Evolutionary conservation across 1,140 invertebrate species (phyloP), one percentile per base, ranked within the genome.

Genomic region (Drosophila sechellia): DNA sequence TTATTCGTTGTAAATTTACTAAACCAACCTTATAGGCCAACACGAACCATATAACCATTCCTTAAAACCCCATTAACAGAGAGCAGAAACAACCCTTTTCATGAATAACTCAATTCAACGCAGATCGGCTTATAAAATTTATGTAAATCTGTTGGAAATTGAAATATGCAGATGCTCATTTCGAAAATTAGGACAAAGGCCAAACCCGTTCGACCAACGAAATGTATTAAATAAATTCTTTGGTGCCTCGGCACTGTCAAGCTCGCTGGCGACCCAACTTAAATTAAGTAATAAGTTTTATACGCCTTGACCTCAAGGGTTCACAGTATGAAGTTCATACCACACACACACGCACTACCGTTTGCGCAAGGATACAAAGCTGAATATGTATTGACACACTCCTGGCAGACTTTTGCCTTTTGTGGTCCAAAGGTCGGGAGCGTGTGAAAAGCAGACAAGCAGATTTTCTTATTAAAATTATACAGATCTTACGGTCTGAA

Each of bases 281-380:
- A 89, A 89, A 89, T 89, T 80, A 89, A 89, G 84, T 89, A 89
- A 89, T 89, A 89, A 89, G 77, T 89, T 90, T 89, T 72, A 89
- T 84, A 64, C 69, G 85, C 57, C 77, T 84, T 89, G 84, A 89
- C 84, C 85, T 75, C 58, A 77, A 65, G 77, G 76, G 46, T 74
- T 81, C 17, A 17, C 17, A 17, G 17, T 17, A 17, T 17, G 17
- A 17, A 17, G 17, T 17, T 17, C 70, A 81, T 69, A 65, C 69
- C 58, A 22, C 58, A 74, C 49, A 61, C 20, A 39, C 40, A 35
- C 35, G 50, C 34, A 13, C 46, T n/a, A 46, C 55, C 53, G 13
- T 27, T 46, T 5, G 17, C 25, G 35, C 40, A 63, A 43, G 39
- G 48, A 52, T 50, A 65, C 52, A 53, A 61, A 59, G 45, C 52